These are phyloP conservation scores for Basileuterus tristriatus DNA, from an alignment of 2,797 vertebrate genomes.

Conservation along the genomic window DNA sequence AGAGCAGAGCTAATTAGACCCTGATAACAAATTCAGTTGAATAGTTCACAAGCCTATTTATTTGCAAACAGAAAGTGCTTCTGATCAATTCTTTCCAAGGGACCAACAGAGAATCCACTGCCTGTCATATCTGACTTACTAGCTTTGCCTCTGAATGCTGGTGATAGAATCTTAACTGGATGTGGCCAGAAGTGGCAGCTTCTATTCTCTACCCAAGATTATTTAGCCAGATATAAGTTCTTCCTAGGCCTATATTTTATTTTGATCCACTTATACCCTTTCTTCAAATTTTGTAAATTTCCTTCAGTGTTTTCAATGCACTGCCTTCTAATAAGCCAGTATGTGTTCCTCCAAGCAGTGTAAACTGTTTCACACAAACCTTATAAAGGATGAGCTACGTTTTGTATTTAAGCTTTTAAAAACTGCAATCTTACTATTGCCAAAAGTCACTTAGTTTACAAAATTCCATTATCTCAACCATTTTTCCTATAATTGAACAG, in stretches of 20 bases:
- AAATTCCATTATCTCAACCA: not conserved
- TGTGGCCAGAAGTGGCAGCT: not conserved
- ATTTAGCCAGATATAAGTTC: not conserved
- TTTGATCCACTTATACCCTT: not conserved
- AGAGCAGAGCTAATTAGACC: not conserved
- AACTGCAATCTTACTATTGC: not conserved
- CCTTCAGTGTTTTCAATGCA: not conserved
- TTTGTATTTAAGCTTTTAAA: not conserved
- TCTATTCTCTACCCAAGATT: not conserved
- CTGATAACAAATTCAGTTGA: not conserved
- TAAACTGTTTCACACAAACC: not conserved
- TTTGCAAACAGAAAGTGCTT: not conserved
- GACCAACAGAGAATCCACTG: not conserved
- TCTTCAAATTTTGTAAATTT: not conserved
- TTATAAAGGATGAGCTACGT: not conserved
- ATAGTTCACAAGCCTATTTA: not conserved
- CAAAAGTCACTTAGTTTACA: not conserved
- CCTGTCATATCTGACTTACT: not conserved
- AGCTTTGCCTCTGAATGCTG: not conserved
- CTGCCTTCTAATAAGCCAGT: not conserved
- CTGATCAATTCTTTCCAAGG: not conserved
- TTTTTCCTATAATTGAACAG: not conserved
- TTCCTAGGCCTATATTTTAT: not conserved
- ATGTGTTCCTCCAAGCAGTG: not conserved
- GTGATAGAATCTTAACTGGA: not conserved